Percentiles rank a stretch among this genome's conserved stretches.
phyloP scores from a whole-genome alignment of 1,140 invertebrate genomes.

The Carposina sasakii region DNA sequence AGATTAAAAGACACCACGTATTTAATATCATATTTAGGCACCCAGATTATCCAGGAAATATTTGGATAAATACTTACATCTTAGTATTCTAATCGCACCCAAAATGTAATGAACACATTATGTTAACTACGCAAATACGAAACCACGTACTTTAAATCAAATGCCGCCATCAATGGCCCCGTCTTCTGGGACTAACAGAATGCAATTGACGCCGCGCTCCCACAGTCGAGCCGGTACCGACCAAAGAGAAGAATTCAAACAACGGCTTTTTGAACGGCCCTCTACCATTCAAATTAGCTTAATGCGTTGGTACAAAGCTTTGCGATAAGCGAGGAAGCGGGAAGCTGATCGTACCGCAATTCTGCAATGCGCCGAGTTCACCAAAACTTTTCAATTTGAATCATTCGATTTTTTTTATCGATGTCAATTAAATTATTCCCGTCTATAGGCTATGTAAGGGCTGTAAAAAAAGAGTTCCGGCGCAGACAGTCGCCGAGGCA shows the following conservation, averaged over 20 bases:
- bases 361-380: slow-evolving; percentile 14
- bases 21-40: no score
- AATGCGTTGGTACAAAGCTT: slow-evolving; percentile 65
- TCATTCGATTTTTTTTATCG: no score
- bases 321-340: slow-evolving; percentile 52
- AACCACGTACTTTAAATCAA: slow-evolving; percentile 40
- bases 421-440: no score
- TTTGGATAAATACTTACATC: no score
- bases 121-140: slow-evolving; percentile 34
- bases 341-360: slow-evolving; percentile 33
- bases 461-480: no score
- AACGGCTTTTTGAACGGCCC: slow-evolving; percentile 61
- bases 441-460: no score
- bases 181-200: slow-evolving; percentile 50
- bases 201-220: slow-evolving; percentile 42
- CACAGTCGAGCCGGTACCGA: slow-evolving; percentile 48
- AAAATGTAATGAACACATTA: slow-evolving; percentile 36
- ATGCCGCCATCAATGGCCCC: slow-evolving; percentile 47
- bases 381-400: slow-evolving; percentile 12
- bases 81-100: no score
- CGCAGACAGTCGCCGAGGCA: slow-evolving; percentile 44
- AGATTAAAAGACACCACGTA: no score
- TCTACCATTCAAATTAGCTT: slow-evolving; percentile 70
- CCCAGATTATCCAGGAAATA: no score
- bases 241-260: slow-evolving; percentile 61